Evolutionary conservation across 2,797 vertebrate genomes (phyloP).

Genomic region (Yasuhikotakia modesta): DNA sequence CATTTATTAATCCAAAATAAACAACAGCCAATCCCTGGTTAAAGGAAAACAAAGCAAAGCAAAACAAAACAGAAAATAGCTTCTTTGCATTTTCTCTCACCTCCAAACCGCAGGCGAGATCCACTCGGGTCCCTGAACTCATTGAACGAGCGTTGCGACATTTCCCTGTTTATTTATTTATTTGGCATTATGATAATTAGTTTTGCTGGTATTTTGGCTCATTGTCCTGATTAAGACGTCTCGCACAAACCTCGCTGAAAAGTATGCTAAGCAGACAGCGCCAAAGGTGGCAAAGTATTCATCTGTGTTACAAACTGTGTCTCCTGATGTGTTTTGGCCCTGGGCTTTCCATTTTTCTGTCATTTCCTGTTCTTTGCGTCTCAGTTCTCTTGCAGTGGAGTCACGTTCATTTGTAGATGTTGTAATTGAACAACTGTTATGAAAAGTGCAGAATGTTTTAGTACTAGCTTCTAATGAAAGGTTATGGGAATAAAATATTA

Average conservation of each 20-base stretch:
- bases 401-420: neutral
- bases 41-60: constrained; percentile 14
- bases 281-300: constrained; percentile 1
- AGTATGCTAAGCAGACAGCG: constrained; percentile 25
- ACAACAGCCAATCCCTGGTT: constrained; percentile 49
- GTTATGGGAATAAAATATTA: neutral
- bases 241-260: constrained; percentile 10
- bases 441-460: neutral
- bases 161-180: constrained; percentile 27
- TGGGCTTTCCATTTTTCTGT: constrained; percentile 8
- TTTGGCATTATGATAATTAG: constrained; percentile 21
- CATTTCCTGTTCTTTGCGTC: neutral
- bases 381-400: neutral
- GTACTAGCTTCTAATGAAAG: neutral
- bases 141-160: neutral
- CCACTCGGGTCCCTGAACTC: neutral
- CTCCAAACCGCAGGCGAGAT: constrained; percentile 36
- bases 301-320: constrained; percentile 4
- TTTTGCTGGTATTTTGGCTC: constrained; percentile 14
- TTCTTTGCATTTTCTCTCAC: constrained; percentile 25
- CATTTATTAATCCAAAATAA: constrained; percentile 65
- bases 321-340: constrained; percentile 13
- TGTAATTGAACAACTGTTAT: constrained; percentile 5
- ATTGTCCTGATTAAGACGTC: constrained; percentile 47
- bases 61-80: constrained; percentile 20